These are phyloP conservation scores for Pteria penguin DNA, from an alignment of 2,888 invertebrate species.

Conservation along the genomic window DNA sequence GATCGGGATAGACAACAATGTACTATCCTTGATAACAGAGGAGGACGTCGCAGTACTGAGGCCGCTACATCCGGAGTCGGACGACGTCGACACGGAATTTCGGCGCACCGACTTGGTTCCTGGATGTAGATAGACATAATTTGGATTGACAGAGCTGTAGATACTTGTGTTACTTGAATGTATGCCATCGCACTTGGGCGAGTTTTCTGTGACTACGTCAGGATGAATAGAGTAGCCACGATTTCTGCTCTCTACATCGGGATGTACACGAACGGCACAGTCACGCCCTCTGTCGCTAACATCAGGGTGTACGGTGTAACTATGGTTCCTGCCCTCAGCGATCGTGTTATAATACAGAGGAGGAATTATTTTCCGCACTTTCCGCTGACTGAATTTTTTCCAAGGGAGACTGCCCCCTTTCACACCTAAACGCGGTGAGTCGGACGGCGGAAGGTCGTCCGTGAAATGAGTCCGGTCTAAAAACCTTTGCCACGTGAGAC, in stretches of 20 bases:
- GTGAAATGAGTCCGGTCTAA: conserved; percentile 15
- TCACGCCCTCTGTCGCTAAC: too few species aligned
- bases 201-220: not conserved
- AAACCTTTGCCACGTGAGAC: conserved; percentile 24
- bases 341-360: conserved; percentile 21
- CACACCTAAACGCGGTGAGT: not conserved
- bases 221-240: too few species aligned
- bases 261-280: too few species aligned
- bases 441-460: conserved; percentile 11
- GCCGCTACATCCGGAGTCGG: conserved; percentile 21
- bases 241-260: not conserved
- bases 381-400: conserved; percentile 1
- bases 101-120: not conserved
- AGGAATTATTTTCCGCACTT: conserved; percentile 2
- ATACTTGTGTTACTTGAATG: conserved; percentile 11
- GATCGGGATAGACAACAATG: conserved; percentile 22
- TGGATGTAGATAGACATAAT: conserved; percentile 14
- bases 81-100: conserved; percentile 17
- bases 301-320: not conserved
- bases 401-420: conserved; percentile 13
- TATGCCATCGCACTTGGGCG: not conserved
- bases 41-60: conserved; percentile 15
- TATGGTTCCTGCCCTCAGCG: conserved; percentile 3
- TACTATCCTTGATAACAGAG: conserved; percentile 10
- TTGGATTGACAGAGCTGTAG: conserved; percentile 1